Base-by-base conservation (phyloP, 2,888 invertebrate species). In the Lymantria monacha region DNA sequence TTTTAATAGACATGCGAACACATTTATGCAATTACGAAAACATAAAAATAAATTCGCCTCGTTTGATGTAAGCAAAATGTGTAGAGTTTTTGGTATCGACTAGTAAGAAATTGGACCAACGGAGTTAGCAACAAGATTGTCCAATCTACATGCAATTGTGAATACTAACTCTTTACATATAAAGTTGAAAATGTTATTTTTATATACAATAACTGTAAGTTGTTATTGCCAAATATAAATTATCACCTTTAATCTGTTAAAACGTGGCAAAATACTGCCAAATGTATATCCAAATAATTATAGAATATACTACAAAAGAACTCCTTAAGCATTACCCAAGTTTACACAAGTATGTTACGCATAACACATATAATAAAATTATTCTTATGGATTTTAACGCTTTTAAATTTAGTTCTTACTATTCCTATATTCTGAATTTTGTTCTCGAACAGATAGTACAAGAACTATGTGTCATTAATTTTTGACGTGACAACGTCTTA, bases 41-140 rank as follows among this genome's bases (percentile, higher is more conserved):
- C 60, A 66, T 62, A 70, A 69, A 66, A 62, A 59, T 56, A 61
- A 69, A 69, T 67, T 64, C 61, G 61, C 58, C 56, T 46, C 57
- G 43, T 56, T 69, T 59, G 70, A 66, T 66, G 66, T 70, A 72
- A 70, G 69, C 66, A 72, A 71, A 70, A 63, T 65, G 67, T 63
- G 2, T n/a, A n/a, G n/a, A 56, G 62, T 61, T 69, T 69, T 68
- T 14, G 0, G 63, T 65, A 67, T 70, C 57, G 66, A 61, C 55
- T 61, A 56, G 58, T 49, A 65, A 69, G 70, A 74, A 74, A 74
- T 72, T 74, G 64, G 69, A 69, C 65, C 51, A 55, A 53, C 53
- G 51, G 51, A 47, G 57, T 48, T 61, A 57, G 63, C 53, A 65
- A 59, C 63, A 59, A 46, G 44, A 49, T 55, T 53, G 41, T 37